Evolutionary conservation across 2,888 invertebrate genomes (phyloP).

Genomic region (Parochlus steinenii): DNA sequence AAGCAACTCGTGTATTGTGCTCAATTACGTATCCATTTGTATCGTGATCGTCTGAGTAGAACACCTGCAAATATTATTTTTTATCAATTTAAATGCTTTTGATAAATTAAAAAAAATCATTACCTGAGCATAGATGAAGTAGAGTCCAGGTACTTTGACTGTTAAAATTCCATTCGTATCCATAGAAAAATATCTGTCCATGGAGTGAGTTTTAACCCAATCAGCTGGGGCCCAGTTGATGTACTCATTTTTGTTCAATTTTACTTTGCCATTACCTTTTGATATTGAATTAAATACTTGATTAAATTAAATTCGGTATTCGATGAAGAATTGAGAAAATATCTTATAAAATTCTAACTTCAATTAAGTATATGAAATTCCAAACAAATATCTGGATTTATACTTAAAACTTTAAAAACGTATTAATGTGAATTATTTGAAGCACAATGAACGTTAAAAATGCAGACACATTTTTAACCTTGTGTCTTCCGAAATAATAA

Average conservation of each 20-base stretch:
- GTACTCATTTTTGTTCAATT: conserved; percentile 24
- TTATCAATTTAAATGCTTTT: conserved; percentile 7
- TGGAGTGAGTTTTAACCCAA: conserved; percentile 43
- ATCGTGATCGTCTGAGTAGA: conserved; percentile 61
- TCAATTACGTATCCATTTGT: conserved; percentile 58
- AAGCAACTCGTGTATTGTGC: conserved; percentile 41
- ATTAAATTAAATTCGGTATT: conserved; percentile 1
- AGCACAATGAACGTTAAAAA: too few species aligned
- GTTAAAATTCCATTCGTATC: conserved; percentile 42
- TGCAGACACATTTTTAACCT: too few species aligned
- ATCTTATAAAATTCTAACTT: too few species aligned
- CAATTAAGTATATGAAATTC: too few species aligned
- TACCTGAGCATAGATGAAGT: conserved; percentile 58
- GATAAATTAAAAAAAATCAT: conserved; percentile 13
- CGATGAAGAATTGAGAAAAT: background rate
- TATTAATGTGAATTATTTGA: background rate
- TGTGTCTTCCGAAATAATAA: too few species aligned
- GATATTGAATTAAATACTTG: conserved; percentile 1
- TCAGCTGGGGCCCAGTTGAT: conserved; percentile 47
- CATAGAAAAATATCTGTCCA: conserved; percentile 42
- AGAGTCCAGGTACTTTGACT: conserved; percentile 53
- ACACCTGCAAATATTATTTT: conserved; percentile 38
- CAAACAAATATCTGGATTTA: background rate
- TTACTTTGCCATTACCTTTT: conserved; percentile 17
- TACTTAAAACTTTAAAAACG: background rate